Evolutionary conservation across 2,888 invertebrate genomes (phyloP).

Genomic region (Papilio elwesi): DNA sequence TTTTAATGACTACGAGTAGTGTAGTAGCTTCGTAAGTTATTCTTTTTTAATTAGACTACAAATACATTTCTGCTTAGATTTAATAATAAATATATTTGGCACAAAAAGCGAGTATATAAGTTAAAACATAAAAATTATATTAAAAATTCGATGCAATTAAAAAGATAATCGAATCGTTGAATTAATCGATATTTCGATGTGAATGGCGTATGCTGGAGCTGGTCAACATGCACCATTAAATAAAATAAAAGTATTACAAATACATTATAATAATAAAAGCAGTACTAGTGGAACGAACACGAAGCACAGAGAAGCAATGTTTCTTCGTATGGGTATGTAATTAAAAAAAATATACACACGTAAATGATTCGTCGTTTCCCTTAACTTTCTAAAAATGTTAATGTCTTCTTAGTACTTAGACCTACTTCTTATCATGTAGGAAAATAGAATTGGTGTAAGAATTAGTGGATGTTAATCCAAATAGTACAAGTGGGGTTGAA

Average conservation of each 20-base stretch:
- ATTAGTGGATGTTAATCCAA: too few relatives aligned
- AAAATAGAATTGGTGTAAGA: not conserved
- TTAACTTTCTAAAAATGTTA: not conserved
- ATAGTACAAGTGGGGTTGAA: too few relatives aligned
- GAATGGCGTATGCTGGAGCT: conserved; percentile 31
- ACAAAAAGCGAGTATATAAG: conserved; percentile 42
- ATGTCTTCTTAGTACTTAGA: not conserved
- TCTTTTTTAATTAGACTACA: conserved; percentile 29
- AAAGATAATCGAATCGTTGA: not conserved
- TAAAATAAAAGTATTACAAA: not conserved
- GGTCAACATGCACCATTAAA: conserved; percentile 26
- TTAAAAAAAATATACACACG: too few relatives aligned
- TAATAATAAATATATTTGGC: conserved; percentile 46
- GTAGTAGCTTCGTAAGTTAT: conserved; percentile 36
- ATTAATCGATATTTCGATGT: conserved; percentile 11
- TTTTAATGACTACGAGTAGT: conserved; percentile 41
- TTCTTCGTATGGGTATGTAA: too few relatives aligned
- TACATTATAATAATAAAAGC: not conserved
- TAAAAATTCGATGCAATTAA: conserved; percentile 33
- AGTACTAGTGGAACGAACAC: not conserved
- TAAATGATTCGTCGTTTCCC: not conserved
- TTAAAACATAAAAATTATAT: conserved; percentile 18
- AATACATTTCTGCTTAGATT: conserved; percentile 31
- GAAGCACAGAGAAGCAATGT: not conserved
- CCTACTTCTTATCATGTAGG: not conserved